Base-by-base conservation (phyloP, 2,797 vertebrate genomes). In the Dipus sagitta region DNA sequence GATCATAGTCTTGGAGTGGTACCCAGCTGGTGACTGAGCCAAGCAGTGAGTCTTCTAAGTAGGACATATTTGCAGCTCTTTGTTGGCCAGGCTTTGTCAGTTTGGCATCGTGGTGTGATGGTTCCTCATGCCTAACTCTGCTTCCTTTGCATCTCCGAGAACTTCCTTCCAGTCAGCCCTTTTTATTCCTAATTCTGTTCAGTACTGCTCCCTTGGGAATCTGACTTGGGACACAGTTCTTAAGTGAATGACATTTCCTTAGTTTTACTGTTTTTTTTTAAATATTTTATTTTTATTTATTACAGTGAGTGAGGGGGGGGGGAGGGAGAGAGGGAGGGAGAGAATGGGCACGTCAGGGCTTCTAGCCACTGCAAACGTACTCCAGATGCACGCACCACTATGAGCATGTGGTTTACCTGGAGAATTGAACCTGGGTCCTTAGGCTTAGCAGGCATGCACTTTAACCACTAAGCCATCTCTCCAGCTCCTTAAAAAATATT, bases 181-280 rank as follows among this genome's bases (percentile, higher is more conserved):
- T 94, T 60, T 71, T 6, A 47, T 75, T 89, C 62, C 18, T 75
- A 75, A 34, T 86, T 91, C 54, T 89, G 6, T 32, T 68, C 60
- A 91, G 28, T 67, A 34, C 24, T 78, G 72, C 54, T 88, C 60
- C 52, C 65, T 86, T 28, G 70, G 28, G 11, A 79, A 64, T 75
- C 76, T 79, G 65, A 78, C 32, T 76, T 47, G 38, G 17, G n/a
- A 42, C 15, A 70, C 11, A 79, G 24, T 86, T 89, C 60, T 82
- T 75, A 82, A 0, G 34, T 79, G 86, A 82, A 71, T 64, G 52
- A 60, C 60, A 30, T 20, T 64, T 82, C 26, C 62, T 42, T 67
- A 65, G 30, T 67, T 82, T 64, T 80, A 18, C 58, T 38, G 60
- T 77, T 84, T 85, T 47, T 47, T 47, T 47, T 47, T 1, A 38